These are phyloP conservation scores for Sussaba pulchella DNA, from an alignment of 2,888 invertebrate species.

Conservation along the genomic window DNA sequence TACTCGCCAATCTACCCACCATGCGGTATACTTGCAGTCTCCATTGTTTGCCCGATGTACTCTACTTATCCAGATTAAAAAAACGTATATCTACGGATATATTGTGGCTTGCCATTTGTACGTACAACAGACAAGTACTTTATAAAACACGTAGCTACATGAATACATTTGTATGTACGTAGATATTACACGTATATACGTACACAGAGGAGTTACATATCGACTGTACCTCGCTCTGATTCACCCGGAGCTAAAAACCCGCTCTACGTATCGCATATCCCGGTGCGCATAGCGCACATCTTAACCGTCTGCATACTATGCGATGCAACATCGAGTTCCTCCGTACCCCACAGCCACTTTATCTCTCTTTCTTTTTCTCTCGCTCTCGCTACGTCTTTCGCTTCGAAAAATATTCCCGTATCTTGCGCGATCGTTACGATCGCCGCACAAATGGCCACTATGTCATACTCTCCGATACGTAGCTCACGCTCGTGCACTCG, in stretches of 20 bases:
- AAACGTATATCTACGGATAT: constrained; percentile 1
- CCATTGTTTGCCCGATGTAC: constrained; percentile 46
- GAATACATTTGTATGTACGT: not conserved
- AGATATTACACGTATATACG: too few relatives aligned
- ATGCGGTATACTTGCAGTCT: not conserved
- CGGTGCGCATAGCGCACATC: constrained; percentile 13
- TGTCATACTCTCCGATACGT: too few relatives aligned
- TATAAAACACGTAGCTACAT: not conserved
- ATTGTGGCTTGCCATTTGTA: not conserved
- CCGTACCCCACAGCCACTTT: not conserved
- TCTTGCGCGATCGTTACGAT: constrained; percentile 32
- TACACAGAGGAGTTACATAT: not conserved
- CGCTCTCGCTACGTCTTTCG: not conserved
- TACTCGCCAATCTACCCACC: constrained; percentile 47
- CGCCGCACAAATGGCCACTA: constrained; percentile 41
- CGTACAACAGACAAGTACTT: not conserved
- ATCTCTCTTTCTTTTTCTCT: not conserved
- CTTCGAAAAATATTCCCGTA: constrained; percentile 24
- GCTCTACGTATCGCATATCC: constrained; percentile 29
- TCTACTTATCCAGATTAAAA: constrained; percentile 47
- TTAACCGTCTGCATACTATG: not conserved
- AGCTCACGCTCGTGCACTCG: not conserved
- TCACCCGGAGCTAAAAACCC: constrained; percentile 16
- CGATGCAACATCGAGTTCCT: not conserved
- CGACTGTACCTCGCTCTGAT: constrained; percentile 20